Percentiles rank a stretch among this genome's conserved stretches.
Evolutionary conservation across 2,888 invertebrate genomes (phyloP).

Genomic region (Unio pictorum): DNA sequence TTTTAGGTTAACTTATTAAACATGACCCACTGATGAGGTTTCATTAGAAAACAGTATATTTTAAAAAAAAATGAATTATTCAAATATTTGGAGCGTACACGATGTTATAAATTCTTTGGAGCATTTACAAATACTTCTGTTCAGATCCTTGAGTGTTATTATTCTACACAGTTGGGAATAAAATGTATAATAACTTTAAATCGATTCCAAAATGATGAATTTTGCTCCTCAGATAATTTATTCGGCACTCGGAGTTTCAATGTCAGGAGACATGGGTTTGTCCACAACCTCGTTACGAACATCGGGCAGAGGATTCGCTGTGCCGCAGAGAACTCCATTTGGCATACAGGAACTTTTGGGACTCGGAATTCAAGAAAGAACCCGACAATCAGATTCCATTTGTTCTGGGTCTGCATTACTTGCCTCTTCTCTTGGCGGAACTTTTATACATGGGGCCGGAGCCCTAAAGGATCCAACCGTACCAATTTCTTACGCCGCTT

Average conservation of each 20-base stretch:
- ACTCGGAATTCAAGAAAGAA: slow-evolving; percentile 72
- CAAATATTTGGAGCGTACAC: too few species aligned
- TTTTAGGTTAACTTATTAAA: too few species aligned
- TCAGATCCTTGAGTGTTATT: slow-evolving; percentile 4
- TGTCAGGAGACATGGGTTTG: slow-evolving; percentile 33
- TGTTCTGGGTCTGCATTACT: slow-evolving; percentile 40
- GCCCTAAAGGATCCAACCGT: slow-evolving; percentile 30
- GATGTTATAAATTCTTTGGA: neutral
- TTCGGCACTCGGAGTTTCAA: slow-evolving; percentile 34
- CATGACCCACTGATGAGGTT: too few species aligned
- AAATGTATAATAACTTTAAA: neutral
- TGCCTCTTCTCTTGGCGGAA: slow-evolving; percentile 33
- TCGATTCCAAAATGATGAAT: slow-evolving; percentile 33
- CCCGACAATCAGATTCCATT: slow-evolving; percentile 36
- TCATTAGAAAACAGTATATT: too few species aligned
- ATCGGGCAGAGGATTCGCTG: slow-evolving; percentile 14
- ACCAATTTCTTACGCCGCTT: slow-evolving; percentile 40
- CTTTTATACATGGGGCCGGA: slow-evolving; percentile 25
- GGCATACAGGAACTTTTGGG: slow-evolving; percentile 91
- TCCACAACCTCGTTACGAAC: slow-evolving; percentile 24
- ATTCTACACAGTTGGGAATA: neutral
- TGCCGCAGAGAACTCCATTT: slow-evolving; percentile 82
- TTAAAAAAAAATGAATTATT: too few species aligned
- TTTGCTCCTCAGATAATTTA: slow-evolving; percentile 42
- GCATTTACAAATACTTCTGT: neutral